phyloP scores from a whole-genome alignment of 2,797 vertebrate genomes.

The Propithecus perrieri region DNA sequence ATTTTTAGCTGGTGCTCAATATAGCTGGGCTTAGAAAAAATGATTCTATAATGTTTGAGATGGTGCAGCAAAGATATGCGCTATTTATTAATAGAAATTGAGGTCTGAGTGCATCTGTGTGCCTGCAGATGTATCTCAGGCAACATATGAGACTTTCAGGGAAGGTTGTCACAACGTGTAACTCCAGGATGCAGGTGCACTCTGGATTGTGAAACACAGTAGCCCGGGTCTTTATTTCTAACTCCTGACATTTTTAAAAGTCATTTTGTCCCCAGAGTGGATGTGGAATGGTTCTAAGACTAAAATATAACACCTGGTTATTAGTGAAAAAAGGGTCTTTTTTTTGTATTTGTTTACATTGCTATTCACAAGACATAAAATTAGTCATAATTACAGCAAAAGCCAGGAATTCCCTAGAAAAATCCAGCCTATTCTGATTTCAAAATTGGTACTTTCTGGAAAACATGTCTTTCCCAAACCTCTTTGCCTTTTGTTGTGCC shows the following conservation, averaged over 20 bases:
- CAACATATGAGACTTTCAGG: not conserved
- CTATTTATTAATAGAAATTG: not conserved
- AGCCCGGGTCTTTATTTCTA: not conserved
- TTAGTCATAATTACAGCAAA: constrained; percentile 75
- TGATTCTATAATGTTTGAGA: not conserved
- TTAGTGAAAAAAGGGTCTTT: not conserved
- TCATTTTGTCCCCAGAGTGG: not conserved
- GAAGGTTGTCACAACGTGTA: not conserved
- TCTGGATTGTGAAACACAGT: not conserved
- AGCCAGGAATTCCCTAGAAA: constrained; percentile 71
- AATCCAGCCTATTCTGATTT: constrained; percentile 43
- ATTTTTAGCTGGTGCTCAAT: not conserved
- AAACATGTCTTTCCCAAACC: not conserved
- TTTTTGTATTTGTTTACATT: constrained; percentile 21
- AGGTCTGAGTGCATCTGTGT: not conserved
- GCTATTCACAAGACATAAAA: constrained; percentile 65
- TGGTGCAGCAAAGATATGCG: not conserved
- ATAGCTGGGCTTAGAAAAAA: not conserved
- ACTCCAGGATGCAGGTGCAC: not conserved
- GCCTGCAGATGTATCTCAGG: not conserved
- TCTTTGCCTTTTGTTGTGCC: not conserved
- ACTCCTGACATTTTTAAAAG: not conserved
- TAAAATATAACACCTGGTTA: constrained; percentile 15
- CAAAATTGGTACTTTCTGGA: constrained; percentile 16
- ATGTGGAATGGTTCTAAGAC: constrained; percentile 76